Conservation (phyloP, 2,888 invertebrate genomes). For the Cantharis flavilabris region DNA sequence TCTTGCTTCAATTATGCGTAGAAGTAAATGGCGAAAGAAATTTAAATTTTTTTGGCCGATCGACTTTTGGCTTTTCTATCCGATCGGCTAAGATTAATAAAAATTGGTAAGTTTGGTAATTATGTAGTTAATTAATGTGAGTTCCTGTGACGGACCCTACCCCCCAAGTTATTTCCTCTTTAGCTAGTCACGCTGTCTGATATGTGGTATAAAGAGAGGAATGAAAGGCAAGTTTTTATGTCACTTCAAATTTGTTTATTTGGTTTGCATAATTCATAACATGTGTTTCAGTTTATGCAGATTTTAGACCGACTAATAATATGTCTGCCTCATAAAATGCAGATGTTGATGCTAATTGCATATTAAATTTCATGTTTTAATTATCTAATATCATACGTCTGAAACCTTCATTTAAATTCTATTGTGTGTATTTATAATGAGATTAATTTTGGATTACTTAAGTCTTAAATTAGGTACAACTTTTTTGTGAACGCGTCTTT, state of each 20-base stretch:
- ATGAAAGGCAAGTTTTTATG: conserved; percentile 28
- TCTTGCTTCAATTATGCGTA: conserved; percentile 51
- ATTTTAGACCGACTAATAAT: conserved; percentile 33
- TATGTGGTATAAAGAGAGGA: neutral
- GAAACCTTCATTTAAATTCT: conserved; percentile 9
- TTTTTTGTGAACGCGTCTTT: neutral
- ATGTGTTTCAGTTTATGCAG: conserved; percentile 30
- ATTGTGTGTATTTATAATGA: neutral
- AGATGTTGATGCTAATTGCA: conserved; percentile 43
- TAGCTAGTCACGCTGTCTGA: conserved; percentile 25
- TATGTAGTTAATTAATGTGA: neutral
- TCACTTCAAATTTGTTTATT: conserved; percentile 36
- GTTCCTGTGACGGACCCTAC: neutral
- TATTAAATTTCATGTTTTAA: conserved; percentile 40
- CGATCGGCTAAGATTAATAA: neutral
- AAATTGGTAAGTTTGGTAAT: neutral
- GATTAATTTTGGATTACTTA: neutral
- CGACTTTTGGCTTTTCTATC: neutral
- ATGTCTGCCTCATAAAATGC: conserved; percentile 38
- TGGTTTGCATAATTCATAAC: conserved; percentile 33
- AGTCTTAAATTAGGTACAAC: neutral
- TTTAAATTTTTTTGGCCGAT: neutral
- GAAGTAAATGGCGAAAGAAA: neutral
- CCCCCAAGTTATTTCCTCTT: conserved; percentile 9
- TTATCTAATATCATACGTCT: conserved; percentile 21